phyloP scores from a whole-genome alignment of 2,888 invertebrate genomes.

The Ophioninae sp. region DNA sequence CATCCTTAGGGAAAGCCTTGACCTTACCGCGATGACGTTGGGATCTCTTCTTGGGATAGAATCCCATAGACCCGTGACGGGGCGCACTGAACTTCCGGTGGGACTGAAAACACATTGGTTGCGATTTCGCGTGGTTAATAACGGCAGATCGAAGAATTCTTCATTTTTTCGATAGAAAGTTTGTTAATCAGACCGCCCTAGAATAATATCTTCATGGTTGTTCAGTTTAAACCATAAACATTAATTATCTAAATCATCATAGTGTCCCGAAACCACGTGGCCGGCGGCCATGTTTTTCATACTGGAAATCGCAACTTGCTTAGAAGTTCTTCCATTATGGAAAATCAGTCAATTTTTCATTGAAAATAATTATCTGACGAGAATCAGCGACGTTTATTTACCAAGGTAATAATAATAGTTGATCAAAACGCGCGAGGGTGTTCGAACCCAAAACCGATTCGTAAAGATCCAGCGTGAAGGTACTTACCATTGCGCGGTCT shows the following conservation, averaged over 20 bases:
- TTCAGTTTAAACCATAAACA: constrained; percentile 88
- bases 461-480: not conserved
- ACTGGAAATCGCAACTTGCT: not conserved
- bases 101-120: constrained; percentile 85
- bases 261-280: constrained; percentile 31
- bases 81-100: constrained; percentile 99
- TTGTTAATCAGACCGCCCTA: constrained; percentile 88
- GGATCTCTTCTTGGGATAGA: constrained; percentile 99
- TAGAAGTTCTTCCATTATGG: not conserved
- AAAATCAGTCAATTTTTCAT: not conserved
- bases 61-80: constrained; percentile 99
- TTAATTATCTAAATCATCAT: constrained; percentile 86
- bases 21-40: constrained; percentile 98
- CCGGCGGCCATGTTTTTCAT: constrained; percentile 39
- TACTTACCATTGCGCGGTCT: constrained; percentile 71
- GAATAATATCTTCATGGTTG: constrained; percentile 85
- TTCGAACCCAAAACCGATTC: constrained; percentile 58
- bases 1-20: constrained; percentile 99
- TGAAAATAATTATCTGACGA: constrained; percentile 43
- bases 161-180: constrained; percentile 21
- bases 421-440: constrained; percentile 50
- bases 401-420: constrained; percentile 1
- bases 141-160: not conserved
- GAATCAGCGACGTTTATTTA: constrained; percentile 8
- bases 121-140: not conserved